These are phyloP conservation scores for Caenorhabditis zanzibari DNA, from an alignment of 2,888 invertebrate genomes.

Conservation along the genomic window DNA sequence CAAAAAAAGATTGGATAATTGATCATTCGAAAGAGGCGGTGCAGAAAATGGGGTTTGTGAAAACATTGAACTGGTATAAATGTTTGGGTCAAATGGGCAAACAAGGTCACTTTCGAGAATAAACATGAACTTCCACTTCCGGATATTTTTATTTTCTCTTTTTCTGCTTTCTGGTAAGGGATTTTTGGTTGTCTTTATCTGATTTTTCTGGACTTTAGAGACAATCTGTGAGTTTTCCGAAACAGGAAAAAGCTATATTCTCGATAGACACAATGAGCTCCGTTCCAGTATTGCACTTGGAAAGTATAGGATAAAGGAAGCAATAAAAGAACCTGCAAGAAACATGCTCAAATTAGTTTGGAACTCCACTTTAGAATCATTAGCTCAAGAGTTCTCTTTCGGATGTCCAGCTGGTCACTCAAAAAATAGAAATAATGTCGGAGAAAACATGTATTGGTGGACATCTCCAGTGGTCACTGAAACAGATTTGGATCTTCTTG, in stretches of 20 bases:
- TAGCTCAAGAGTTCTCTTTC: background rate
- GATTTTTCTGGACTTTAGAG: background rate
- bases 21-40: slow-evolving; percentile 1
- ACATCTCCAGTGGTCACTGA: slow-evolving; percentile 11
- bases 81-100: slow-evolving; percentile 7
- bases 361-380: slow-evolving; percentile 16
- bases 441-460: slow-evolving; percentile 35
- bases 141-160: background rate
- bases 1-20: slow-evolving; percentile 18
- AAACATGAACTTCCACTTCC: slow-evolving; percentile 25
- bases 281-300: slow-evolving; percentile 36
- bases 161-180: slow-evolving; percentile 14
- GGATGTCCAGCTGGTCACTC: slow-evolving; percentile 30
- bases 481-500: slow-evolving; percentile 11
- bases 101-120: slow-evolving; percentile 19
- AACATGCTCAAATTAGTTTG: slow-evolving; percentile 36
- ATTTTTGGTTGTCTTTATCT: background rate
- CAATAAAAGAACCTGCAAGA: slow-evolving; percentile 12
- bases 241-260: slow-evolving; percentile 16
- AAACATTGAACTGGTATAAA: slow-evolving; percentile 18
- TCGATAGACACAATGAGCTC: slow-evolving; percentile 34
- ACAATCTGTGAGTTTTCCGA: slow-evolving; percentile 8
- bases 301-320: background rate
- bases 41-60: background rate
- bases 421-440: slow-evolving; percentile 1